Evolutionary conservation across 30 jellyfish, hydroid and myxozoan genomes (phyloP).

Genomic region (Turritopsis rubra): DNA sequence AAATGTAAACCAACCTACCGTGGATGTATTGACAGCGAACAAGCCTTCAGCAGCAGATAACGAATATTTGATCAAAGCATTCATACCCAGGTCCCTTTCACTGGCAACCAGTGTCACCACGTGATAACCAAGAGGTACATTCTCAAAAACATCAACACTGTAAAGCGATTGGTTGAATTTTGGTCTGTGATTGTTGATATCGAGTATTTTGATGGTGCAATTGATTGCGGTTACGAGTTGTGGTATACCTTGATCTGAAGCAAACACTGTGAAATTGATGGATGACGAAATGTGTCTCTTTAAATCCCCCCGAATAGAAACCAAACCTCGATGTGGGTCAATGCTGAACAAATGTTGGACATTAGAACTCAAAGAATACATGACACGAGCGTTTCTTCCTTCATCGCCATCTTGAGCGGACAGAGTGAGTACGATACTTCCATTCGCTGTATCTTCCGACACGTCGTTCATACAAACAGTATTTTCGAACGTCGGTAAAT

Average conservation of each 20-base stretch:
- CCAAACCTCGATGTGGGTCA: background rate
- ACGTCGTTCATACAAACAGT: conserved; percentile 15
- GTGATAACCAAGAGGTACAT: background rate
- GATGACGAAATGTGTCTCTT: background rate
- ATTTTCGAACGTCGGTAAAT: conserved; percentile 10
- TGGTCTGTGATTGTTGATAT: conserved; percentile 13
- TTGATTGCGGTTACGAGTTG: background rate
- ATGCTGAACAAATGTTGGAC: background rate
- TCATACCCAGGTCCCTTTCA: background rate
- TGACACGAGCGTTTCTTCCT: conserved; percentile 15
- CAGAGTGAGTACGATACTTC: background rate
- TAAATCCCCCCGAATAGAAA: background rate
- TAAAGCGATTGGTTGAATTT: conserved; percentile 9
- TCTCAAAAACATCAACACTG: background rate
- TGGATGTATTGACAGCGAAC: conserved; percentile 3
- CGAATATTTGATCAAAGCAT: background rate
- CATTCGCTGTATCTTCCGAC: conserved; percentile 13
- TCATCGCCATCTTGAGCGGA: conserved; percentile 22
- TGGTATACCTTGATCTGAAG: background rate
- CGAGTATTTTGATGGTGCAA: conserved; percentile 1
- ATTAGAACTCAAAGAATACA: conserved; percentile 26
- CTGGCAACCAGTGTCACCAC: conserved; percentile 12
- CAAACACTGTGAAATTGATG: conserved; percentile 24
- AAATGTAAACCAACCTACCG: background rate
- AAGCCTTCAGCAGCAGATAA: conserved; percentile 12